These are phyloP conservation scores for Lutraria rhynchaena DNA, from an alignment of 1,140 invertebrate genomes.

Conservation along the genomic window DNA sequence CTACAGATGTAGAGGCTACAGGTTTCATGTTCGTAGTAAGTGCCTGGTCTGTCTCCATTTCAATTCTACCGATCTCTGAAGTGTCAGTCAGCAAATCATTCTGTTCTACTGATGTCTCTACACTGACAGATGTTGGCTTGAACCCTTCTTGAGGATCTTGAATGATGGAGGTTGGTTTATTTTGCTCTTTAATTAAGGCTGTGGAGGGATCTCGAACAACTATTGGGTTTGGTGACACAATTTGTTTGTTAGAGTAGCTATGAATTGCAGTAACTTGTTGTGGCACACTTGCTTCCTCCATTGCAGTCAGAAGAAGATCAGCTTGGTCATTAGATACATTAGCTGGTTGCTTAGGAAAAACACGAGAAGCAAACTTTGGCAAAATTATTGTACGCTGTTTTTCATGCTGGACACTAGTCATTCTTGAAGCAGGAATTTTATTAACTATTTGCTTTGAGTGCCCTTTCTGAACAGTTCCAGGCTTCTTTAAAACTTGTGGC, in stretches of 20 bases:
- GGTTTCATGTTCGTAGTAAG: too few relatives aligned
- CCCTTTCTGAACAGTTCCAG: background rate
- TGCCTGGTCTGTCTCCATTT: too few relatives aligned
- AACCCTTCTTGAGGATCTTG: too few relatives aligned
- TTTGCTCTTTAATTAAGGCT: too few relatives aligned
- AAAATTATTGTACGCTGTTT: background rate
- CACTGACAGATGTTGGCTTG: too few relatives aligned
- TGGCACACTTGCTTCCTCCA: constrained; percentile 13
- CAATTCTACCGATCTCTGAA: too few relatives aligned
- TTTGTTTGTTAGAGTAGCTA: background rate
- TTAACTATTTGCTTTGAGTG: background rate
- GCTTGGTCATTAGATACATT: constrained; percentile 1
- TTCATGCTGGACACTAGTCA: too few relatives aligned
- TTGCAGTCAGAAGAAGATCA: constrained; percentile 3
- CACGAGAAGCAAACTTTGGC: background rate
- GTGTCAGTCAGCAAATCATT: too few relatives aligned
- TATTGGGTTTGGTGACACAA: background rate
- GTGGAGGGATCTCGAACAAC: background rate
- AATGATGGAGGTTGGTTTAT: too few relatives aligned
- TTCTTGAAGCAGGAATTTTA: background rate
- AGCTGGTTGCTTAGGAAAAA: background rate
- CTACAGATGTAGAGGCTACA: too few relatives aligned
- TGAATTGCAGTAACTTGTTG: background rate
- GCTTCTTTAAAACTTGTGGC: constrained; percentile 2
- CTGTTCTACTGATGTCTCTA: too few relatives aligned